Evolutionary conservation across 2,113 vertebrate genomes (phyloP), one percentile per base, ranked within the genome.

Genomic region (Barnardius zonarius): DNA sequence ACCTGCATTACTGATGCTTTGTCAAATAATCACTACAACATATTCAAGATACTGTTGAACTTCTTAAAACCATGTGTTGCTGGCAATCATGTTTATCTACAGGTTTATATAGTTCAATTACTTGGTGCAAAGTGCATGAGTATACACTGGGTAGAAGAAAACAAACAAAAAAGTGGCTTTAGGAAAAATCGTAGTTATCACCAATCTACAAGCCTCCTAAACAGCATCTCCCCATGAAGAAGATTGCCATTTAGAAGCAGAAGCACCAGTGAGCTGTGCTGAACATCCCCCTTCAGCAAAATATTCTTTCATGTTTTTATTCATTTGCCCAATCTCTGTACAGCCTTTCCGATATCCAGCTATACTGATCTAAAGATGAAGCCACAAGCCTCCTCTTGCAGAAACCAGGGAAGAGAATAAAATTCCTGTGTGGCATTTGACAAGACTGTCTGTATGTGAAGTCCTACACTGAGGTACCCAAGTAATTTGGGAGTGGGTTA

Each of bases 401-500:
- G 62, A 92, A 94, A 88, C 5, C 61, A 68, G 66, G 30, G 31
- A 90, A 88, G 28, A 79, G 64, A 94, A 90, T 92, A 83, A 95
- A 94, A 96, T 75, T 94, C 48, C 76, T 88, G 39, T 78, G 62
- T 79, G 86, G 55, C 77, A 61, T 96, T 97, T 93, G 77, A 93
- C 83, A 94, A 96, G 88, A 63, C 80, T 92, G 64, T 51, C 83
- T 94, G 83, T 51, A 75, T 76, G 76, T 89, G 86, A 96, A 97
- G 94, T 91, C 88, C 88, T 81, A 75, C 69, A 51, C 23, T 46
- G 77, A 91, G 64, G 91, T 90, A 93, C 92, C 83, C 77, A 90
- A 95, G 91, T 80, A 93, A 93, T 96, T 94, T 95, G 88, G 76
- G 80, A 96, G 81, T 64, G 92, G 95, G 88, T 91, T 93, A 88